phyloP scores from a whole-genome alignment of 2,888 invertebrate species.

The Theretra japonica region DNA sequence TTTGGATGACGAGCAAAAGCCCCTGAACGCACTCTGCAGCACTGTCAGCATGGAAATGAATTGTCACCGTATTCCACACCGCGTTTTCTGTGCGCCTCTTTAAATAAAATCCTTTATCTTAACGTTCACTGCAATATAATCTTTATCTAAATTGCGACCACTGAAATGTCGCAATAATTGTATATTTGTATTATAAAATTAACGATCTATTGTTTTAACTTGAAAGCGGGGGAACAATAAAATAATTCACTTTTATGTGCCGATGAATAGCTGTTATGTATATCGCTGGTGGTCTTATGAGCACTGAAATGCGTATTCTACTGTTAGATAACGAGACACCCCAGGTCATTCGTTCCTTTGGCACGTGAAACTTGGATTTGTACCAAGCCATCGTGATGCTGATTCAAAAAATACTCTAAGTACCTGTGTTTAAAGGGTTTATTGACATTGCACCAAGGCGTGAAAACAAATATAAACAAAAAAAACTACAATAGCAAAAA shows the following conservation, averaged over 20 bases:
- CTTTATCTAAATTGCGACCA: slow-evolving; percentile 75
- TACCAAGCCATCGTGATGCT: slow-evolving; percentile 55
- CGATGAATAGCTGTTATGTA: slow-evolving; percentile 35
- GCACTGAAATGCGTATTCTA: slow-evolving; percentile 47
- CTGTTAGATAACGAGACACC: slow-evolving; percentile 58
- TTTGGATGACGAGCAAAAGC: slow-evolving; percentile 34
- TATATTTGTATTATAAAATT: slow-evolving; percentile 60
- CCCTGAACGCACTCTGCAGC: slow-evolving; percentile 49
- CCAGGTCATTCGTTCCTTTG: slow-evolving; percentile 53
- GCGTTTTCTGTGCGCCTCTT: slow-evolving; percentile 65
- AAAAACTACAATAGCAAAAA: background rate
- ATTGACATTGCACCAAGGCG: slow-evolving; percentile 26
- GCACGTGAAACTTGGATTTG: slow-evolving; percentile 67
- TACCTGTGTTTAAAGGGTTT: slow-evolving; percentile 34
- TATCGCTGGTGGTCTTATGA: slow-evolving; percentile 53
- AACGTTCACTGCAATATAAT: slow-evolving; percentile 65
- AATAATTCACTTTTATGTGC: slow-evolving; percentile 62
- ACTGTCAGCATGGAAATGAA: slow-evolving; percentile 60
- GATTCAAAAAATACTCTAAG: slow-evolving; percentile 35
- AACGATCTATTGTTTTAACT: slow-evolving; percentile 48
- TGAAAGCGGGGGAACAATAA: slow-evolving; percentile 56
- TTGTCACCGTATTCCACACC: slow-evolving; percentile 41
- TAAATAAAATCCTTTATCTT: slow-evolving; percentile 77
- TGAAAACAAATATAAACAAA: background rate
- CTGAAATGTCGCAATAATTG: slow-evolving; percentile 58